These are phyloP conservation scores for Aphelocoma californica DNA, from an alignment of 2,797 vertebrate genomes.

Conservation along the genomic window DNA sequence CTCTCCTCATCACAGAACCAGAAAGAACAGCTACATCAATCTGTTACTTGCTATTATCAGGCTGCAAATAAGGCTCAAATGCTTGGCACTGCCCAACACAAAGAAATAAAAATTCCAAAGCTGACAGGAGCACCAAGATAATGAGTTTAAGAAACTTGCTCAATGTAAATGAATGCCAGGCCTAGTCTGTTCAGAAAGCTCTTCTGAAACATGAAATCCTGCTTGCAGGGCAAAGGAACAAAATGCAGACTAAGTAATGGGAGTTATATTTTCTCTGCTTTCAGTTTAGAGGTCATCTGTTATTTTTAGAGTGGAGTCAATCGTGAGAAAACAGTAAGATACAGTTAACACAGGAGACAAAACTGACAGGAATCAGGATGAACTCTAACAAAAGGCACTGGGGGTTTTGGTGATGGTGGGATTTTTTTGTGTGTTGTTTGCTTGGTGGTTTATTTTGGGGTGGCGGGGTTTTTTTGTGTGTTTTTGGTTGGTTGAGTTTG, in stretches of 20 bases:
- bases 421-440: neutral
- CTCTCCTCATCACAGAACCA: neutral
- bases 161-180: neutral
- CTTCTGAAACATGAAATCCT: neutral
- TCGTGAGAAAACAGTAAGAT: neutral
- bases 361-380: neutral
- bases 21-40: neutral
- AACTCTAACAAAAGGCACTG: neutral
- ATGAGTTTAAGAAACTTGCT: neutral
- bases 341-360: neutral
- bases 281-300: neutral
- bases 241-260: neutral
- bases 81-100: neutral
- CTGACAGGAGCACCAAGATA: neutral
- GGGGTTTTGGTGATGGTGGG: fast-evolving
- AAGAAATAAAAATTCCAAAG: neutral
- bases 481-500: neutral
- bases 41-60: neutral
- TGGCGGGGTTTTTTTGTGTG: fast-evolving
- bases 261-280: neutral
- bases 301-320: neutral
- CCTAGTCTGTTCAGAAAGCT: neutral
- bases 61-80: neutral
- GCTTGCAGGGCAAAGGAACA: neutral
- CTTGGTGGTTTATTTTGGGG: neutral